Evolutionary conservation across 2,797 vertebrate species (phyloP), one percentile per base, ranked within the genome.

Genomic region (Notamacropus eugenii): DNA sequence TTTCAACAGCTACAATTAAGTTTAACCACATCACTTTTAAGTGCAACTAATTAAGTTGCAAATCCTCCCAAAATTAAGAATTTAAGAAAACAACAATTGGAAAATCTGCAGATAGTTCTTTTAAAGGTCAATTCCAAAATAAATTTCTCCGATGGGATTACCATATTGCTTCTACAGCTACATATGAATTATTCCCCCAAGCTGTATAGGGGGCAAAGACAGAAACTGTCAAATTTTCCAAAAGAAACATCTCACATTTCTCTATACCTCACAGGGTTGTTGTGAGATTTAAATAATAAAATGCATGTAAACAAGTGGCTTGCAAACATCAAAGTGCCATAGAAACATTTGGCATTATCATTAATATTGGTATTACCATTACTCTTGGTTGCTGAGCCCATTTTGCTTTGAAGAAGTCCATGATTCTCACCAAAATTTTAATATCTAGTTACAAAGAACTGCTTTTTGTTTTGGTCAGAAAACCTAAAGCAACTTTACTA

Each of bases 11-110:
- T 92, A 82, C 74, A 87, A 87, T 82, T 94, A 57, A 95, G 31
- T 93, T 96, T 95, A 96, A 93, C 54, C 92, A 74, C 74, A 94
- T 93, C 92, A 93, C 67, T 96, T 82, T 95, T 96, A 93, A 92
- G 62, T 91, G 14, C 57, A 8, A 24, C 93, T 74, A 90, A 95
- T 27, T 96, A 96, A 97, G 92, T 94, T 92, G 40, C 74, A 87
- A 27, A 4, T 87, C 62, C 62, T n/a, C 62, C 62, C 27, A 74
- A 87, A 87, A 50, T 87, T 46, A 87, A 93, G 74, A 96, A 93
- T 90, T 90, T 56, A 95, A 97, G 34, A 97, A 55, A 94, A 74
- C 96, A 95, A 92, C 19, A 55, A 29, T 96, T 94, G 96, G 91
- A 94, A 74, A 92, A 40, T 55, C 31, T 54, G 29, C 54, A 74